A percentile compares a stretch with the other conserved stretches of the same genome.
Evolutionary conservation across 2,888 invertebrate genomes (phyloP).

Genomic region (Eupithecia tripunctaria): DNA sequence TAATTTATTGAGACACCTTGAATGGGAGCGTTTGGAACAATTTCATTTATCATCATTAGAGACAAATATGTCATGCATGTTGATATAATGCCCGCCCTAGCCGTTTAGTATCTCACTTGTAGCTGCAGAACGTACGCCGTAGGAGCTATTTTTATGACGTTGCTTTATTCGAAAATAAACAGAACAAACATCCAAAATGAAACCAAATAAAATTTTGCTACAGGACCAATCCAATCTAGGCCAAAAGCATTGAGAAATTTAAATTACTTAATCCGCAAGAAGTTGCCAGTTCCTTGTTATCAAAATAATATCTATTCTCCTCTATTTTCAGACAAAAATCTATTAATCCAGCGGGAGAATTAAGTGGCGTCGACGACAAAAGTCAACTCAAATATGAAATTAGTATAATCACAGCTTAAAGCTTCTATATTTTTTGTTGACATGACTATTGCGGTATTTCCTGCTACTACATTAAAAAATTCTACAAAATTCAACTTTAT

Average conservation of each 20-base stretch:
- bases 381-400: slow-evolving; percentile 80
- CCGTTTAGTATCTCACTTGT: slow-evolving; percentile 30
- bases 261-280: slow-evolving; percentile 1
- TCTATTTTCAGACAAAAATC: slow-evolving; percentile 32
- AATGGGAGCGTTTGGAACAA: slow-evolving; percentile 70
- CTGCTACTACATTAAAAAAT: slow-evolving; percentile 67
- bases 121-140: slow-evolving; percentile 17
- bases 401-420: slow-evolving; percentile 81
- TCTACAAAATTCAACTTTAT: slow-evolving; percentile 49
- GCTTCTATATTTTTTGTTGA: slow-evolving; percentile 80
- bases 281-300: background rate
- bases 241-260: background rate
- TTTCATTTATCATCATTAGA: slow-evolving; percentile 76
- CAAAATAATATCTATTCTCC: background rate
- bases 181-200: background rate
- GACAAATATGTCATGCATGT: slow-evolving; percentile 57
- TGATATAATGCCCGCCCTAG: slow-evolving; percentile 37
- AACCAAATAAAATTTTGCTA: background rate
- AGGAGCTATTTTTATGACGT: slow-evolving; percentile 17
- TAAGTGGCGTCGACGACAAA: slow-evolving; percentile 73
- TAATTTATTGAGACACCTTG: slow-evolving; percentile 81
- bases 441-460: slow-evolving; percentile 79
- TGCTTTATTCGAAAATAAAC: background rate
- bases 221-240: background rate
- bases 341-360: slow-evolving; percentile 63